Percentiles rank a stretch among this genome's conserved stretches.
These are phyloP conservation scores for Drosophila insularis DNA, from an alignment of 1,140 invertebrate genomes.

Conservation along the genomic window DNA sequence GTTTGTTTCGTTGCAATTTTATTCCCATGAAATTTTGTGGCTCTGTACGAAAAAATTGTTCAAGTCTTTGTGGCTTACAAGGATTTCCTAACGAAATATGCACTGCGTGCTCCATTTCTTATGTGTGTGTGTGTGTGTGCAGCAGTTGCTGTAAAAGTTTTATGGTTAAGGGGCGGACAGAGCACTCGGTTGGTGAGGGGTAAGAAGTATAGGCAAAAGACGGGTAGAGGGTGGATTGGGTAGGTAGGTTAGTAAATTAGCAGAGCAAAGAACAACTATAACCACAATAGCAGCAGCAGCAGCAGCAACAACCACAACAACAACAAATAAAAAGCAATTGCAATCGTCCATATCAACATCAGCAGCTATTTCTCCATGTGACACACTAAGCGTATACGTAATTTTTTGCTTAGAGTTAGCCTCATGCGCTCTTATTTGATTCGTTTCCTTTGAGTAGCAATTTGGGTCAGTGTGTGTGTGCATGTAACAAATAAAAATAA, in stretches of 20 bases:
- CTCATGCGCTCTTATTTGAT: conserved; percentile 26
- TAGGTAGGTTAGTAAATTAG: conserved; percentile 55
- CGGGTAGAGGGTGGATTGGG: background rate
- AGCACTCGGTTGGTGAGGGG: background rate
- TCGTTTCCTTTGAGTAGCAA: conserved; percentile 26
- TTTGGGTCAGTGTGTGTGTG: conserved; percentile 30
- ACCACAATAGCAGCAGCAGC: conserved; percentile 13
- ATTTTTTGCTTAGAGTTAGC: conserved; percentile 44
- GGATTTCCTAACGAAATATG: conserved; percentile 74
- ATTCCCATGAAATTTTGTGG: conserved; percentile 76
- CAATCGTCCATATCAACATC: conserved; percentile 26
- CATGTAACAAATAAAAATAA: conserved; percentile 18
- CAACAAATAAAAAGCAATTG: background rate
- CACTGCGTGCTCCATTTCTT: conserved; percentile 50
- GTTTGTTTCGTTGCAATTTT: conserved; percentile 78
- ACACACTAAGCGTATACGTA: conserved; percentile 64
- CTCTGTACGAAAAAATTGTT: conserved; percentile 67
- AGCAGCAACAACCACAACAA: conserved; percentile 14
- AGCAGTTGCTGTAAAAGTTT: conserved; percentile 8
- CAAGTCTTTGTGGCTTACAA: conserved; percentile 79
- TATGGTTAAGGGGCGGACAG: background rate
- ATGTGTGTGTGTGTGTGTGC: background rate
- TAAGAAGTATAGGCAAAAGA: background rate
- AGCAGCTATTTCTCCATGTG: conserved; percentile 18
- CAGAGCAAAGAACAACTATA: conserved; percentile 31